phyloP scores from a whole-genome alignment of 2,888 invertebrate genomes.

The Coelinius sp. region DNA sequence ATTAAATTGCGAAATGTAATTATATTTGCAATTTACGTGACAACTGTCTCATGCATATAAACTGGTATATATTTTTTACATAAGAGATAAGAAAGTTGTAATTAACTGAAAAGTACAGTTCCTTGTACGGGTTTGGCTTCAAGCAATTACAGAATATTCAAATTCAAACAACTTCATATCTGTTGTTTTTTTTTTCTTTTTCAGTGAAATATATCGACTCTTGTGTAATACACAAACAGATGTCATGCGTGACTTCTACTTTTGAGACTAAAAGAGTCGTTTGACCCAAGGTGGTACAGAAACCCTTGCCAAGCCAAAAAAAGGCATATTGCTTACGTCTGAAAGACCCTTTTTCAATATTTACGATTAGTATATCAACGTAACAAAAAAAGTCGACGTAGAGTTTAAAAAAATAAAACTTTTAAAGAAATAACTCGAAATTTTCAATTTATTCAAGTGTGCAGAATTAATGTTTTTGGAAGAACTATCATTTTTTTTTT shows the following conservation, averaged over 20 bases:
- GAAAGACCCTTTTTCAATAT: slow-evolving; percentile 48
- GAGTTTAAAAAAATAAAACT: slow-evolving; percentile 15
- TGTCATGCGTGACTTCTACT: slow-evolving; percentile 20
- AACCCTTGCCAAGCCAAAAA: not conserved
- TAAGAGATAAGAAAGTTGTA: not conserved
- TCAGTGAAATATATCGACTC: not conserved
- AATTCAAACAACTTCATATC: not conserved
- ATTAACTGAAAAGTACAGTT: not conserved
- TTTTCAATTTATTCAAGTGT: not conserved
- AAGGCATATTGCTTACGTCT: not conserved
- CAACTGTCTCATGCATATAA: not conserved
- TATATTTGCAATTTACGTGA: not conserved
- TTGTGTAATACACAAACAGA: slow-evolving; percentile 26
- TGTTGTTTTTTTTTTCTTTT: not conserved
- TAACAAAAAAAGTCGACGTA: slow-evolving; percentile 20
- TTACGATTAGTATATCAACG: slow-evolving; percentile 37
- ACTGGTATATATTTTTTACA: too few relatives aligned
- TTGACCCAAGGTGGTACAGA: not conserved
- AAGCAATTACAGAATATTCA: not conserved
- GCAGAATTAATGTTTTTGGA: not conserved
- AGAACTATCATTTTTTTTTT: not conserved
- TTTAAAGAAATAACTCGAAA: not conserved
- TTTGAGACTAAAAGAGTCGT: not conserved
- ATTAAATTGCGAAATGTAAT: not conserved
- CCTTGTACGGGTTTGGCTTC: not conserved